Conservation (phyloP, 2,888 invertebrate species). For the Bombyx huttoni region DNA sequence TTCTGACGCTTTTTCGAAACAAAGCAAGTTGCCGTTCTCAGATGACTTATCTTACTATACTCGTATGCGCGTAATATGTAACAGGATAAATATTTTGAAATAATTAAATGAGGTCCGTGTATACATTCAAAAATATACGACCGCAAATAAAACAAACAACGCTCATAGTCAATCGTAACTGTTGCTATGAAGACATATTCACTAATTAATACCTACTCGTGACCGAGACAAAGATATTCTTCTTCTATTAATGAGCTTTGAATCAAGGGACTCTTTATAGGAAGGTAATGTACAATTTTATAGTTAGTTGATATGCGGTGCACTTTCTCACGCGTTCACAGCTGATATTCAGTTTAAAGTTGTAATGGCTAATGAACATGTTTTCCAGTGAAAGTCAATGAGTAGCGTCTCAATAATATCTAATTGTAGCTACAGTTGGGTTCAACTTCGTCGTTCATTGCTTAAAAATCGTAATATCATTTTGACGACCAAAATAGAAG, state of each 20-base stretch:
- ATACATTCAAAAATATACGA: no score
- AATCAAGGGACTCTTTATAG: constrained; percentile 56
- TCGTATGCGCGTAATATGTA: no score
- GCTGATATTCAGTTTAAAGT: constrained; percentile 25
- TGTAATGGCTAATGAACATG: constrained; percentile 9
- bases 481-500: no score
- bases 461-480: no score
- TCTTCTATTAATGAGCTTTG: constrained; percentile 53
- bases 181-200: neutral
- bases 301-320: constrained; percentile 27
- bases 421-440: no score
- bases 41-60: no score
- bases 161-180: neutral
- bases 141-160: no score
- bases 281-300: constrained; percentile 46
- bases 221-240: constrained; percentile 37
- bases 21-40: no score
- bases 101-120: no score
- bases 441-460: no score
- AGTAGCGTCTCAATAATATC: neutral
- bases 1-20: no score
- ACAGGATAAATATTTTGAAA: no score
- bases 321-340: constrained; percentile 53
- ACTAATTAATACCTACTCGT: neutral
- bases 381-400: neutral